Evolutionary conservation across 2,888 invertebrate genomes (phyloP).

Genomic region (Ischnus inquisitorius): DNA sequence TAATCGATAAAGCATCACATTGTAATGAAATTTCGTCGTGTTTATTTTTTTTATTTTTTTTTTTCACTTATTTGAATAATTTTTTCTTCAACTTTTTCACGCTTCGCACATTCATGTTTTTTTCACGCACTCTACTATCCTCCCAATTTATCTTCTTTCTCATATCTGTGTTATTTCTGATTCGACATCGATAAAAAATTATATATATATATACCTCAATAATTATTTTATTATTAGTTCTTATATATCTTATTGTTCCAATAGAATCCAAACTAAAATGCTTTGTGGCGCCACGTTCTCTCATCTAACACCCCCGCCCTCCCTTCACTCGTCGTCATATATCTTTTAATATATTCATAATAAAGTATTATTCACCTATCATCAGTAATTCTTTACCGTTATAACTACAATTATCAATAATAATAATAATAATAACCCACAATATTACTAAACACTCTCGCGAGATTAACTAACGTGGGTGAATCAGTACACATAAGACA

Average conservation of each 20-base stretch:
- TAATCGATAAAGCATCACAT: conserved; percentile 81
- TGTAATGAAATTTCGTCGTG: conserved; percentile 75
- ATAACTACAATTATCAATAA: conserved; percentile 58
- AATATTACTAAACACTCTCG: conserved; percentile 75
- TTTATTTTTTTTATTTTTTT: conserved; percentile 74
- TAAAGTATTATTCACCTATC: conserved; percentile 80
- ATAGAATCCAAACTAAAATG: conserved; percentile 79
- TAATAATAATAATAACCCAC: conserved; percentile 75
- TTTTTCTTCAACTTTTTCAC: conserved; percentile 68
- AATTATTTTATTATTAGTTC: conserved; percentile 78
- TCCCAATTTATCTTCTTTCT: conserved; percentile 23
- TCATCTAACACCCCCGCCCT: conserved; percentile 29
- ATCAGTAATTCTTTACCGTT: conserved; percentile 70
- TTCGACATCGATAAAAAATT: conserved; percentile 70
- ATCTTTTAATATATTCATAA: conserved; percentile 73
- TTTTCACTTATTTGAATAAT: conserved; percentile 34
- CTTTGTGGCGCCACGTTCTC: conserved; percentile 71
- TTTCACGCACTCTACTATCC: conserved; percentile 44
- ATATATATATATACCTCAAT: conserved; percentile 67
- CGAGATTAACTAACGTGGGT: conserved; percentile 73
- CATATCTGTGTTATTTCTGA: conserved; percentile 61
- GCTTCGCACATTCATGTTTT: conserved; percentile 40
- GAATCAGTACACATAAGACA: conserved; percentile 76
- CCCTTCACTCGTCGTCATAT: conserved; percentile 67
- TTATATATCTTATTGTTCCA: conserved; percentile 79